Percentiles rank a stretch among this genome's conserved stretches.
These are phyloP conservation scores for Muscicapa adusta DNA, from an alignment of 2,113 vertebrate genomes.

Conservation along the genomic window DNA sequence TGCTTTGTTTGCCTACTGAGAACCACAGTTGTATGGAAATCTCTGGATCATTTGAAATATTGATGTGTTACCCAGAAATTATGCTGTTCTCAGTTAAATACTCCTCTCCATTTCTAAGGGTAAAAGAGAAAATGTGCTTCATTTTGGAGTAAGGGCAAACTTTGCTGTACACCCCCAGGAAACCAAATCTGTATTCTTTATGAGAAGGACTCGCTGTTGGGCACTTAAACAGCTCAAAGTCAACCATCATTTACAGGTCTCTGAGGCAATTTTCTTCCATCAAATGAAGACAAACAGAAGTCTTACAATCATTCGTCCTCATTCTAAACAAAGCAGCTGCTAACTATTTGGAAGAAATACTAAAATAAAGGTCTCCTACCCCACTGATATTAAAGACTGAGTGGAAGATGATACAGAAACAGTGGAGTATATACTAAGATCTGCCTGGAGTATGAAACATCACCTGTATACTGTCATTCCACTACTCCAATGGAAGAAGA, in stretches of 20 bases:
- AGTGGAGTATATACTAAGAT: not conserved
- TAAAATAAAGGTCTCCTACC: not conserved
- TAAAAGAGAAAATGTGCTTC: not conserved
- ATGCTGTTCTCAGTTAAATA: not conserved
- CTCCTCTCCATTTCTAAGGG: not conserved
- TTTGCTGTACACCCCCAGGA: not conserved
- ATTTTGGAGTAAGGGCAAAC: not conserved
- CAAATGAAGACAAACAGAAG: not conserved
- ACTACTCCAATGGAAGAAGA: not conserved
- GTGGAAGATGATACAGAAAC: not conserved
- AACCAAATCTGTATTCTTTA: not conserved
- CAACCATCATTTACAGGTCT: not conserved
- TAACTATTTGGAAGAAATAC: not conserved
- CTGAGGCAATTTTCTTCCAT: not conserved
- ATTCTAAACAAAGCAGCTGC: not conserved
- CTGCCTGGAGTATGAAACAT: not conserved
- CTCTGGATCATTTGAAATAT: not conserved
- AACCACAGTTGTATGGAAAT: not conserved
- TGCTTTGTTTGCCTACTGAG: not conserved
- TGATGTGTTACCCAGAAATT: not conserved
- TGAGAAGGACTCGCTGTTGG: not conserved
- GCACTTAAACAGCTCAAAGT: not conserved
- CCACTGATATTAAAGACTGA: not conserved
- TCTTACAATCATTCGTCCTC: not conserved
- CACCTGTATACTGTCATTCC: not conserved